phyloP scores from a whole-genome alignment of 1,140 invertebrate species.

The Brachionus paranguensis region DNA sequence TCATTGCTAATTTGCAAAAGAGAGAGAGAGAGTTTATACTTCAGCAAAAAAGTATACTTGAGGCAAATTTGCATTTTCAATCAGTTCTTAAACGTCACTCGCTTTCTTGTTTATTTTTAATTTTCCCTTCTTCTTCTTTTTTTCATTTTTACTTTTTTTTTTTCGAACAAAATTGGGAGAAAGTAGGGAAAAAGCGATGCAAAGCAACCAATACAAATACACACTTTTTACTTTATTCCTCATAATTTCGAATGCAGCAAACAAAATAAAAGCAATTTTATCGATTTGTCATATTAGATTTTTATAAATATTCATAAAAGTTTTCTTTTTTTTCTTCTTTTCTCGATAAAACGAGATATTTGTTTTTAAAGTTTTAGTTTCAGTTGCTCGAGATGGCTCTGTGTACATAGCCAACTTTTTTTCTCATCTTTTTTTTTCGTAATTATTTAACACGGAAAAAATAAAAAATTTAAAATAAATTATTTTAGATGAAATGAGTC shows the following conservation, averaged over 20 bases:
- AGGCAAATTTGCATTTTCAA: neutral
- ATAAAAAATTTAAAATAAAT: too few species aligned
- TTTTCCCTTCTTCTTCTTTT: neutral
- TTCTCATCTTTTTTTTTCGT: too few species aligned
- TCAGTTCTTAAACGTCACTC: neutral
- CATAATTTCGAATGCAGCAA: constrained; percentile 13
- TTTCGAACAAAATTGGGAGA: neutral
- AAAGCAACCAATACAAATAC: constrained; percentile 10
- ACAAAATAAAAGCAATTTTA: neutral
- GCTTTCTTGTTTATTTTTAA: neutral
- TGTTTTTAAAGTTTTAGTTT: neutral
- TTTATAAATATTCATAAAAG: constrained; percentile 33
- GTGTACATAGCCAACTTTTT: too few species aligned
- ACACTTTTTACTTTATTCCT: neutral
- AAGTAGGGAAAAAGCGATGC: neutral
- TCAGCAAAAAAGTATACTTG: neutral
- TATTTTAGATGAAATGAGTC: too few species aligned
- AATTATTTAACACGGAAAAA: too few species aligned
- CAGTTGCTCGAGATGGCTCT: too few species aligned
- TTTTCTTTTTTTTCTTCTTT: neutral
- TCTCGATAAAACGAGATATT: neutral
- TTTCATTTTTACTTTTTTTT: neutral
- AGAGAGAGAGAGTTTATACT: neutral
- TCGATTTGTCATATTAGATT: constrained; percentile 32
- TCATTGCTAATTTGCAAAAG: neutral